Base-by-base conservation (phyloP, 1,140 invertebrate species). In the Aphelenchoides besseyi region DNA sequence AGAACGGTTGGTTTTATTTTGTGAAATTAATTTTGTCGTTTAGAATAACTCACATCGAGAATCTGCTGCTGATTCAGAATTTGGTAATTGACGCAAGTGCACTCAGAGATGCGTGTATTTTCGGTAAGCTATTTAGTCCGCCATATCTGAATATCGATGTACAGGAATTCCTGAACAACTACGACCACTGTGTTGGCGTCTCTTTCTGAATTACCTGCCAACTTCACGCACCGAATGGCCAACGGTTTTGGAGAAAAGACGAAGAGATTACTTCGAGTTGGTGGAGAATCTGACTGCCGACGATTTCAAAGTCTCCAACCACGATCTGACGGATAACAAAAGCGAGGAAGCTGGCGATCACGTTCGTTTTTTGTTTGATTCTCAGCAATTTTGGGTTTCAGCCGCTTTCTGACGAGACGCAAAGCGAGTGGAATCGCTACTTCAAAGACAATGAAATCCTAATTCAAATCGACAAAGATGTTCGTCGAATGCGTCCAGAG, bases 391-490 rank as follows among this genome's bases (percentile, higher is more conserved):
- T 64, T 48, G 12, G 9, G 18, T 78, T 80, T 66, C 35, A 81
- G 79, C 87, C 87, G 3, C 74, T 88, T 35, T 86, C 86, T 68
- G 85, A 85, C 5, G 82, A 85, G 61, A 85, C 85, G 18, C 81
- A 85, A 59, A 87, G 86, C 74, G 77, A 86, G 69, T 88, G 87
- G 87, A 74, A 74, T 33, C 79, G 79, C 5, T 87, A 83, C 72
- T 88, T 88, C 74, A 84, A 85, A 71, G 87, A 88, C 74, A 88
- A 88, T 76, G 86, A 87, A 29, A 85, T 86, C 77, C 70, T 88
- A 3, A 59, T 87, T 54, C 87, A 88, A 81, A 88, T 88, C 57
- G 86, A 88, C 75, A 87, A 87, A 77, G 87, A 88, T 73, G 81
- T 83, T 33, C 68, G 85, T 70, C 82, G 87, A 5, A 70, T 88